Base-by-base conservation (phyloP, 35 echinoderm and acorn worm genomes). In the Hemicentrotus pulcherrimus region DNA sequence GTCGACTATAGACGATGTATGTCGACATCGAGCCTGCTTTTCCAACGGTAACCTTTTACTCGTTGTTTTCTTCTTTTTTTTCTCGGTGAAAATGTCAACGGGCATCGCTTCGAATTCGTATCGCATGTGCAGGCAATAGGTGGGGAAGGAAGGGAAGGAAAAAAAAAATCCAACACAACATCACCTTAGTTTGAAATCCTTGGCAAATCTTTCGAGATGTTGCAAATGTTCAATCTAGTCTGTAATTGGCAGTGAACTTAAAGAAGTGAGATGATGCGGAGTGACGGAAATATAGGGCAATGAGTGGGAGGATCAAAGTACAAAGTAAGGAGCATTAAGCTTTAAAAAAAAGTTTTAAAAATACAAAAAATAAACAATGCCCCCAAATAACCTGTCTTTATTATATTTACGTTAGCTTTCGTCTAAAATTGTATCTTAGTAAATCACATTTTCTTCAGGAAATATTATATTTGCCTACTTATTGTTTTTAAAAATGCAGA, bases 51-150 rank as follows among this genome's bases (percentile, higher is more conserved):
- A 90, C 88, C 88, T 90, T 47, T 90, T 24, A 19, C 32, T 45
- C 46, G 88, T 88, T 88, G 12, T 47, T 90, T 41, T 41, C 35
- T 41, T 41, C 35, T 41, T 41, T 90, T 15, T 45, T 31, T 90
- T 78, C n/a, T 78, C 19, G 65, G 65, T 78, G 65, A 78, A 78
- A 90, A 90, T 90, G 88, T 90, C 88, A 90, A 15, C 88, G 18
- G 88, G 32, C 88, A 90, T 30, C 88, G 19, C 46, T 90, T 47
- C 6, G 46, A 90, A 90, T 33, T 90, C 30, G 88, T 32, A 11
- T 41, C 31, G 88, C 32, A 47, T 47, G 12, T 59, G 11, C 4
- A 46, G 33, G 32, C 9, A 22, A 18, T 7, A n/a, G 65, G 65
- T 7, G 65, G 65, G 65, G 65, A 18, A 18, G 65, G 65, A 71